Conservation (phyloP, 2,797 vertebrate genomes). For the Nothura maculosa region DNA sequence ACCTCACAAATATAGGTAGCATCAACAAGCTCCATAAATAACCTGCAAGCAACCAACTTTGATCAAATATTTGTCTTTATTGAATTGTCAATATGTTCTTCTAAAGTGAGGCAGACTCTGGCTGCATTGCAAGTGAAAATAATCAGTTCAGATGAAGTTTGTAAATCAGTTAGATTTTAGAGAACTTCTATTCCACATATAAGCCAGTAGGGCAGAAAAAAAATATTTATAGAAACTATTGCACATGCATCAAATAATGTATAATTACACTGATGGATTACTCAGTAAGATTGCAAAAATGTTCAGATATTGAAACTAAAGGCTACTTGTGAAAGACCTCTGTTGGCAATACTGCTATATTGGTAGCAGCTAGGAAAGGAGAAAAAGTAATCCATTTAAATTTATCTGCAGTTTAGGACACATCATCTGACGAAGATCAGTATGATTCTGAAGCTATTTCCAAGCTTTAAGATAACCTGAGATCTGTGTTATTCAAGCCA, state of each 20-base stretch:
- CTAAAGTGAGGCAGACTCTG: background rate
- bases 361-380: background rate
- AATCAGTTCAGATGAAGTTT: background rate
- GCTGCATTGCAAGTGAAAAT: background rate
- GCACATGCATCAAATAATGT: background rate
- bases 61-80: background rate
- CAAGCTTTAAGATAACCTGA: background rate
- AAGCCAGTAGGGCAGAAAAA: background rate
- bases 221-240: background rate
- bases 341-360: background rate
- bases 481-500: background rate
- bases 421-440: background rate
- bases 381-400: conserved; percentile 24
- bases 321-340: background rate
- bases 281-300: conserved; percentile 24
- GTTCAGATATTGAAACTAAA: background rate
- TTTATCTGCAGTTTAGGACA: conserved; percentile 23
- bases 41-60: background rate
- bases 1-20: background rate
- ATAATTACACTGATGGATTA: background rate
- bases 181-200: background rate
- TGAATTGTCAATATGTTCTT: background rate
- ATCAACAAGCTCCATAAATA: background rate
- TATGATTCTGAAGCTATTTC: background rate
- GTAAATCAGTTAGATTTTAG: background rate